A percentile compares a stretch with the other conserved stretches of the same genome.
Conservation (phyloP, 2,113 vertebrate genomes). For the Seriola dumerili region DNA sequence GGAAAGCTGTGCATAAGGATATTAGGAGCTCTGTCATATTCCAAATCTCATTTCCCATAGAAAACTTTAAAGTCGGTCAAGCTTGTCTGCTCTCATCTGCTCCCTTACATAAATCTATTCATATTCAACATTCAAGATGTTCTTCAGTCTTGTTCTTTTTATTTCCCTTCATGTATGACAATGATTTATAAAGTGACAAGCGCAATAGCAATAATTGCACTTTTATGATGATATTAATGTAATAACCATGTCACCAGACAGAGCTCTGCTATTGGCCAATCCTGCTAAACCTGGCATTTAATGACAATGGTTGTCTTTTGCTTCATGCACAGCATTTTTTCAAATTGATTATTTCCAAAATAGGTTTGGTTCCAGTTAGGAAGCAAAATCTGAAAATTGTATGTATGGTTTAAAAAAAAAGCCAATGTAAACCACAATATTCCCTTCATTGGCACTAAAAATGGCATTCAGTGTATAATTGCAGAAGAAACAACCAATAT, state of each 20-base stretch:
- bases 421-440: not conserved
- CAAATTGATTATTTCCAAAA: not conserved
- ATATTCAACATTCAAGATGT: constrained; percentile 31
- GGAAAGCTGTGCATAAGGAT: constrained; percentile 49
- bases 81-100: constrained; percentile 59
- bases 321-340: not conserved
- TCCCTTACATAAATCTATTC: constrained; percentile 54
- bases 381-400: not conserved
- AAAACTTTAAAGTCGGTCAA: constrained; percentile 64
- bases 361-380: too few relatives aligned
- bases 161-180: constrained; percentile 48
- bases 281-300: not conserved
- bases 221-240: constrained; percentile 52
- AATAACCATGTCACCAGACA: not conserved
- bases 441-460: not conserved
- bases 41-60: constrained; percentile 71
- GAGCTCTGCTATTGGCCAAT: not conserved
- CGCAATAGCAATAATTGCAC: constrained; percentile 38
- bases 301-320: not conserved
- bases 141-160: constrained; percentile 30
- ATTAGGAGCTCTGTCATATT: constrained; percentile 67
- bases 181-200: constrained; percentile 60
- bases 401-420: too few relatives aligned
- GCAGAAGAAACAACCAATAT: not conserved
- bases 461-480: not conserved